These are phyloP conservation scores for Pyrocephalus nanus DNA, from an alignment of 2,797 vertebrate genomes.

Conservation along the genomic window DNA sequence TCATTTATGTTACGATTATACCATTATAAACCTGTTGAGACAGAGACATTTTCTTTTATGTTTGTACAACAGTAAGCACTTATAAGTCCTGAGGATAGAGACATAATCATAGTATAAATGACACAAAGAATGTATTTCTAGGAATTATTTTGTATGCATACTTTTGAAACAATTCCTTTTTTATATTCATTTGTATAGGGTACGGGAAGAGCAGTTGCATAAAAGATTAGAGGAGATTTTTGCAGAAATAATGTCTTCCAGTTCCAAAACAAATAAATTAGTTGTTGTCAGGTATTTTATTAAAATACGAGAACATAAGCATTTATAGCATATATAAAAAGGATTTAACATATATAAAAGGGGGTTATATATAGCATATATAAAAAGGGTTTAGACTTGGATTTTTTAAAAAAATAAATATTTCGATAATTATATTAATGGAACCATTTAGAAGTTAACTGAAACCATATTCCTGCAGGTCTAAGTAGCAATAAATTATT, in stretches of 20 bases:
- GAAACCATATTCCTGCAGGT: not conserved
- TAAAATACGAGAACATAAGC: constrained; percentile 3
- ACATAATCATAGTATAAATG: not conserved
- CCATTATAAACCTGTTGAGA: not conserved
- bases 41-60: not conserved
- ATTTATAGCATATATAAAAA: constrained; percentile 5
- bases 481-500: constrained; percentile 39
- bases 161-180: not conserved
- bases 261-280: not conserved
- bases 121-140: not conserved
- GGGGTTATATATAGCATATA: no score
- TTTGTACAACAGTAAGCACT: not conserved
- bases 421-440: constrained; percentile 30
- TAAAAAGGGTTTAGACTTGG: not conserved
- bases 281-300: not conserved
- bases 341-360: no score
- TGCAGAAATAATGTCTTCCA: not conserved
- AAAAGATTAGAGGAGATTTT: not conserved
- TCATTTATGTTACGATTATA: not conserved
- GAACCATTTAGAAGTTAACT: constrained; percentile 14
- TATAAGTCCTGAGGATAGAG: not conserved
- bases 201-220: not conserved
- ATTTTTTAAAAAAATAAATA: not conserved
- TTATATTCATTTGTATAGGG: not conserved
- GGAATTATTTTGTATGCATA: not conserved